Percentiles rank a stretch among this genome's conserved stretches.
Conservation (phyloP, 2,797 vertebrate species). For the Catostomus latipinnis region DNA sequence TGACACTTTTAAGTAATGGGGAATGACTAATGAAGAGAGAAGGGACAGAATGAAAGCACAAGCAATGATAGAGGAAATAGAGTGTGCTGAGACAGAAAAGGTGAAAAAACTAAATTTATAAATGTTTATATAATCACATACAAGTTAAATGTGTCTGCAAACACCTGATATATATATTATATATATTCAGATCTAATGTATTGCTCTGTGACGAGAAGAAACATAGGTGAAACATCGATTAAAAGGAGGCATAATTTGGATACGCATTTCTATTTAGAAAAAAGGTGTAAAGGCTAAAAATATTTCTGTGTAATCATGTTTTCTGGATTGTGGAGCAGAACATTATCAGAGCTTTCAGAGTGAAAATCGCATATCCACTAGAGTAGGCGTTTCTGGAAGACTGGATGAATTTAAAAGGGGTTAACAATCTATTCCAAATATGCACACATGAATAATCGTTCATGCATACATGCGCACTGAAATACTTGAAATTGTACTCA, state of each 20-base stretch:
- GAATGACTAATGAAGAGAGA: neutral
- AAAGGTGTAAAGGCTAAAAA: slow-evolving; percentile 2
- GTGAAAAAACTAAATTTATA: neutral
- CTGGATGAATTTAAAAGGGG: slow-evolving; percentile 12
- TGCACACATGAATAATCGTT: neutral
- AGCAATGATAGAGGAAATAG: slow-evolving; percentile 30
- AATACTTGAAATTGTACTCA: slow-evolving; percentile 7
- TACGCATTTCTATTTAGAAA: neutral
- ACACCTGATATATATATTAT: slow-evolving; percentile 5
- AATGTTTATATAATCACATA: neutral
- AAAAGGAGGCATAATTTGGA: neutral
- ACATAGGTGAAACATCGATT: neutral
- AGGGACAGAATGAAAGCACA: neutral
- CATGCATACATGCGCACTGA: neutral
- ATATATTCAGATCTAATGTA: neutral
- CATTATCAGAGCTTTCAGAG: slow-evolving; percentile 6
- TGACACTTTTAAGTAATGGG: slow-evolving; percentile 54
- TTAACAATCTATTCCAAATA: slow-evolving; percentile 15
- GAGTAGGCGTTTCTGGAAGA: slow-evolving; percentile 36
- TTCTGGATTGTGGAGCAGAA: slow-evolving; percentile 29
- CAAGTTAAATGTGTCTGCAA: neutral
- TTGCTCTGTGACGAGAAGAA: neutral
- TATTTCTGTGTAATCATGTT: slow-evolving; percentile 30
- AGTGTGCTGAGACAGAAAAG: neutral
- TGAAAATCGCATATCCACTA: slow-evolving; percentile 14